These are phyloP conservation scores for Carassius gibelio DNA, from an alignment of 2,113 vertebrate species.

Conservation along the genomic window DNA sequence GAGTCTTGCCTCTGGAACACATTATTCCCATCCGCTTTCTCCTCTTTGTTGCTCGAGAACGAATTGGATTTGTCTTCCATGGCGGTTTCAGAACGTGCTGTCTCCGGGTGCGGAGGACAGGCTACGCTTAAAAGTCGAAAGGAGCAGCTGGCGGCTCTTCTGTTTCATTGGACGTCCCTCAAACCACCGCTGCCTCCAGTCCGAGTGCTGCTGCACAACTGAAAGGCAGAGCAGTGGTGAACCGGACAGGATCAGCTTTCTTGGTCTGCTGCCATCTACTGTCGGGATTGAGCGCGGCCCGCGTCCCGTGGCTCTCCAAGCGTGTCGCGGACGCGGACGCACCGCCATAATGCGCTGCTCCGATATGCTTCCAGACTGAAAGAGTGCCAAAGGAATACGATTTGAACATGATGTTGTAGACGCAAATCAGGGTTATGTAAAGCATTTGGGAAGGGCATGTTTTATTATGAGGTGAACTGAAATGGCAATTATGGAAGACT, in stretches of 20 bases:
- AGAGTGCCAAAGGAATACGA: background rate
- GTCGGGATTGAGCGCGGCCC: slow-evolving; percentile 62
- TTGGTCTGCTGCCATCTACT: slow-evolving; percentile 81
- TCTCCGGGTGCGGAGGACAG: slow-evolving; percentile 68
- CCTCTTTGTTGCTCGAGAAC: slow-evolving; percentile 88
- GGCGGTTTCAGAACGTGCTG: slow-evolving; percentile 62
- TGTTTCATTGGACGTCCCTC: slow-evolving; percentile 76
- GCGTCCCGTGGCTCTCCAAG: slow-evolving; percentile 57
- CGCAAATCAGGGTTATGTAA: slow-evolving; percentile 22
- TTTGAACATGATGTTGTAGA: slow-evolving; percentile 24
- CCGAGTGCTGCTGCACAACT: slow-evolving; percentile 72
- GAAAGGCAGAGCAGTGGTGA: slow-evolving; percentile 74
- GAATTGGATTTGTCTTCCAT: slow-evolving; percentile 93
- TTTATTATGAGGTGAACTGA: slow-evolving; percentile 1
- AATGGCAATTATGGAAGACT: background rate
- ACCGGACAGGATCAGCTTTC: slow-evolving; percentile 76
- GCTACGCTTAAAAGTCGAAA: slow-evolving; percentile 68
- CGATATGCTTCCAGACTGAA: background rate
- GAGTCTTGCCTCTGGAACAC: slow-evolving; percentile 80
- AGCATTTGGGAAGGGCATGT: slow-evolving; percentile 29
- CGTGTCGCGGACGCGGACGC: slow-evolving; percentile 66
- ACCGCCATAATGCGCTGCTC: slow-evolving; percentile 72
- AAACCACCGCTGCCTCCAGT: slow-evolving; percentile 71
- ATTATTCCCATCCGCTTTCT: slow-evolving; percentile 81
- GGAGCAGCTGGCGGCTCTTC: slow-evolving; percentile 70